A percentile compares a stretch with the other conserved stretches of the same genome.
Conservation (phyloP, 1,140 invertebrate genomes). For the Caenorhabditis elegans region DNA sequence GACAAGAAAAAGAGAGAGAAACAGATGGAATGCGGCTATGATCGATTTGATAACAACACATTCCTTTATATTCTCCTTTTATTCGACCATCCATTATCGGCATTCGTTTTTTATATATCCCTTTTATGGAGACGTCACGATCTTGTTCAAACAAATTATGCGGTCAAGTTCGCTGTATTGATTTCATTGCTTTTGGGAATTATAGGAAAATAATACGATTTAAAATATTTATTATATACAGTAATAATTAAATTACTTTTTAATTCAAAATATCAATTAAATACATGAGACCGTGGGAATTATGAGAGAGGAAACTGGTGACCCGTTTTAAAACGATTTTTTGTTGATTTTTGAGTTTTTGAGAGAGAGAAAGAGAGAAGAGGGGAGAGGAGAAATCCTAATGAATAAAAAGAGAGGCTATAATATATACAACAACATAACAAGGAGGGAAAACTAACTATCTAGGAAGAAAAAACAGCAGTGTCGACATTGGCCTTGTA, state of each 20-base stretch:
- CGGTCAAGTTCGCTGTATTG: no score
- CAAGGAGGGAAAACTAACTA: background rate
- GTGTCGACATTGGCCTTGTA: conserved; percentile 42
- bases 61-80: background rate
- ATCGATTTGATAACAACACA: conserved; percentile 26
- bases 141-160: background rate
- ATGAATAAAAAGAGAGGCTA: background rate
- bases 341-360: conserved; percentile 14
- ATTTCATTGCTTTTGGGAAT: no score
- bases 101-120: conserved; percentile 22
- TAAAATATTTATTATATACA: conserved; percentile 19
- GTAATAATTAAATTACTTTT: background rate
- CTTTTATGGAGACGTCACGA: background rate
- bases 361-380: background rate
- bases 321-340: conserved; percentile 11
- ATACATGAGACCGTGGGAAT: conserved; percentile 10
- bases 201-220: no score
- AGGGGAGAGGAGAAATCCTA: background rate
- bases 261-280: background rate
- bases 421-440: conserved; percentile 8
- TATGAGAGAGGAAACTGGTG: background rate
- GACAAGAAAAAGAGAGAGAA: background rate
- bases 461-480: conserved; percentile 14
- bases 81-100: conserved; percentile 16
- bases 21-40: conserved; percentile 11